Evolutionary conservation across 2,888 invertebrate genomes (phyloP).

Genomic region (Drosophila atripex): DNA sequence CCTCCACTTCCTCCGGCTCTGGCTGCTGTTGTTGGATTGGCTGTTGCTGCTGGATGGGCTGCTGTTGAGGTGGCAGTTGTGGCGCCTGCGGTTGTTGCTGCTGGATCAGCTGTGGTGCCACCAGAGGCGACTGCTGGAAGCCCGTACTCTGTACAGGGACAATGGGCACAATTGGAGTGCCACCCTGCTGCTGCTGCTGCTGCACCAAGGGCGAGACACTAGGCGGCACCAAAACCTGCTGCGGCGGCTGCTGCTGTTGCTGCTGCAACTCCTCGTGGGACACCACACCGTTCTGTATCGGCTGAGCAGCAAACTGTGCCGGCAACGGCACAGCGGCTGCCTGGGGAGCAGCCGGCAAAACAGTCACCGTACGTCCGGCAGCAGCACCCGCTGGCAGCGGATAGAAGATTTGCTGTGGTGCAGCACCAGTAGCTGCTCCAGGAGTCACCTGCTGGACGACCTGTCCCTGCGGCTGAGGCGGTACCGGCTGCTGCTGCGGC

Average conservation of each 20-base stretch:
- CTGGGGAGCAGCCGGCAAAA: conserved; percentile 74
- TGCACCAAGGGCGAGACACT: conserved; percentile 83
- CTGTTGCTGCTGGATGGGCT: conserved; percentile 49
- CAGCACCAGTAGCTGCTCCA: conserved; percentile 49
- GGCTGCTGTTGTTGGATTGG: conserved; percentile 46
- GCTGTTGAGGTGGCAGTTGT: conserved; percentile 40
- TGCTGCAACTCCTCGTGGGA: conserved; percentile 82
- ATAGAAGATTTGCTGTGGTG: conserved; percentile 81
- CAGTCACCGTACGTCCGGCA: conserved; percentile 78
- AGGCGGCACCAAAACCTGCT: conserved; percentile 82
- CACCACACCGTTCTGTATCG: conserved; percentile 82
- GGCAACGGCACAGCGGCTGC: conserved; percentile 74
- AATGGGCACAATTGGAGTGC: conserved; percentile 57
- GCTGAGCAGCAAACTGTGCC: conserved; percentile 73
- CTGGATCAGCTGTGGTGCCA: conserved; percentile 53
- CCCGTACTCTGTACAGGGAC: conserved; percentile 64
- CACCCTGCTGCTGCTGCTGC: conserved; percentile 55
- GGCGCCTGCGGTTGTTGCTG: conserved; percentile 47
- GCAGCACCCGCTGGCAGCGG: conserved; percentile 77
- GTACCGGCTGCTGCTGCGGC: conserved; percentile 52
- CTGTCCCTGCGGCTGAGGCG: conserved; percentile 59
- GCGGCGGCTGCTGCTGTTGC: conserved; percentile 80
- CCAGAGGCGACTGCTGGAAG: conserved; percentile 76
- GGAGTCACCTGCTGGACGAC: conserved; percentile 68
- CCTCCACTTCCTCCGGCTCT: conserved; percentile 29